Base-by-base conservation (phyloP, 2,113 vertebrate genomes). In the Phasianus colchicus region DNA sequence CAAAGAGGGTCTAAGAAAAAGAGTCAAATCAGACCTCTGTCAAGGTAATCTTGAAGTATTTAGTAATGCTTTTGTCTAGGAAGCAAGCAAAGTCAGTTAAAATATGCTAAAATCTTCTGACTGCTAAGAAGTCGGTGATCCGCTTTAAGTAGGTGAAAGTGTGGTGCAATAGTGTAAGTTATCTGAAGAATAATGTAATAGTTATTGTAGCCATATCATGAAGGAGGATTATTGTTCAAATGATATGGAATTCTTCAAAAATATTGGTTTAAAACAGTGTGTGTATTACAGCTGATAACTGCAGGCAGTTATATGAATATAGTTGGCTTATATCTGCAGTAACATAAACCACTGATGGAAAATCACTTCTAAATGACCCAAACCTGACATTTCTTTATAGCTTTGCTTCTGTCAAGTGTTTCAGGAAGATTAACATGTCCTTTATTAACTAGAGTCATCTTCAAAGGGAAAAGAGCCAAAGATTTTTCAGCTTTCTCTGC, bases 91-190 rank as follows among this genome's bases (percentile, higher is more conserved):
- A 87, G 74, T 75, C 81, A 74, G 61, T 86, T 83, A 64, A 84
- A 91, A 43, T 27, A 43, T 38, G 24, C 12, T 6, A 29, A 48
- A 47, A 73, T 54, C 36, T 74, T 50, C 72, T 86, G 32, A 48
- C 38, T 64, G 65, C 36, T 61, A 81, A 65, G 48, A 90, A 89
- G 54, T 81, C 69, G 83, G 21, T 12, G 32, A 74, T 83, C 43
- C 25, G 14, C 89, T 92, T 90, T 71, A 72, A 94, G 75, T 48
- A 71, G 47, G 58, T 90, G 61, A 79, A 71, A 84, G 84, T 67
- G 25, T 74, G 93, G 34, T 29, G 29, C 47, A 6, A 20, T 29
- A n/a, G 43, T 58, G 47, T 43, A 71, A 30, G 50, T 93, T 72
- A 47, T 69, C 34, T 74, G 32, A 64, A 84, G 57, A 79, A 64